Evolutionary conservation across 2,113 vertebrate species (phyloP).

Genomic region (Camelus bactrianus): DNA sequence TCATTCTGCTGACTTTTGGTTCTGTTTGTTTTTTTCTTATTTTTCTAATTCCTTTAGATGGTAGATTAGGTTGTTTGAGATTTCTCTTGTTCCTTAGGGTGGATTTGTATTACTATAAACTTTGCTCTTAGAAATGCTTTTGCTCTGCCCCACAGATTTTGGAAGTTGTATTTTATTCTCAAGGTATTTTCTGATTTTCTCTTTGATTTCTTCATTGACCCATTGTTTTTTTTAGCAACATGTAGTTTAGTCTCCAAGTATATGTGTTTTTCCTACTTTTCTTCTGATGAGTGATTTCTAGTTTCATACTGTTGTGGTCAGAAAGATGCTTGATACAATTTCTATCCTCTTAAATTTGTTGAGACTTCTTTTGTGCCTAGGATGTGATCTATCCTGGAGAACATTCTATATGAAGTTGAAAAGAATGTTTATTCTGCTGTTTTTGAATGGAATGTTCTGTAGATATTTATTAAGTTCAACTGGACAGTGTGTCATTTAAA

Average conservation of each 20-base stretch:
- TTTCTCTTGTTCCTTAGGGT: neutral
- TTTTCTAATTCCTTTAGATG: neutral
- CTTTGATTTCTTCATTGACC: neutral
- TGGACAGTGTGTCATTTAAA: neutral
- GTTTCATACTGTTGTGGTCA: neutral
- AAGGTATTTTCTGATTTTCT: neutral
- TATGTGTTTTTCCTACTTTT: neutral
- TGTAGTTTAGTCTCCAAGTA: neutral
- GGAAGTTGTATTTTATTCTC: neutral
- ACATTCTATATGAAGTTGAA: neutral
- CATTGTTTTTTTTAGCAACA: neutral
- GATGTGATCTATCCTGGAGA: neutral
- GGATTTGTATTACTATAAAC: neutral
- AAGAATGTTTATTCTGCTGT: neutral
- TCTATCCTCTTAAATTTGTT: neutral
- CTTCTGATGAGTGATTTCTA: neutral
- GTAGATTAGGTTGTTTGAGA: neutral
- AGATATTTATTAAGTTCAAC: neutral
- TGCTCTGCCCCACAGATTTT: neutral
- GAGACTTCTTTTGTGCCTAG: neutral
- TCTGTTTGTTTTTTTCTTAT: neutral
- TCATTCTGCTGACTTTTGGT: neutral
- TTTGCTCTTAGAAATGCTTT: neutral
- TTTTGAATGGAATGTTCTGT: neutral
- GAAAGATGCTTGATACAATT: neutral